phyloP scores from a whole-genome alignment of 2,113 vertebrate genomes.

The Microtus montanus region DNA sequence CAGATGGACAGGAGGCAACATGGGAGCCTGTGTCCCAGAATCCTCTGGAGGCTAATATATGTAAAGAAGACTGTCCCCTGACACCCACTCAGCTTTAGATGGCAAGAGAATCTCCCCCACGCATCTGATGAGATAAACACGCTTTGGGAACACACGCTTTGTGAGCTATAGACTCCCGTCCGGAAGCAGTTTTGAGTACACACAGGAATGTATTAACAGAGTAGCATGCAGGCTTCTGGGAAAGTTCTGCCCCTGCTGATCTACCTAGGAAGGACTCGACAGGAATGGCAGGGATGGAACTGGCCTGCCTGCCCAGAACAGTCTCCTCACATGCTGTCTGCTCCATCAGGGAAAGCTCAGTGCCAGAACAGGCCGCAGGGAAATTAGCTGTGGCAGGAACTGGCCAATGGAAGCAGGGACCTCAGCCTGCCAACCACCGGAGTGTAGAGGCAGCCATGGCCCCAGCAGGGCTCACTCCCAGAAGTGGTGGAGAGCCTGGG shows the following conservation, averaged over 20 bases:
- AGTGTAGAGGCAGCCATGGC: neutral
- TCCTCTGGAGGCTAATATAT: neutral
- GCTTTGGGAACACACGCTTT: too few species aligned
- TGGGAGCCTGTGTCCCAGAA: neutral
- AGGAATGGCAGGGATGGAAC: neutral
- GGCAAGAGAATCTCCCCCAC: neutral
- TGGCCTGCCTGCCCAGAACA: neutral
- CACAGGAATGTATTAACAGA: neutral
- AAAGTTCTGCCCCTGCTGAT: neutral
- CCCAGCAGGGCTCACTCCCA: neutral
- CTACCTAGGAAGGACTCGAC: neutral
- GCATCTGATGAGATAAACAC: neutral
- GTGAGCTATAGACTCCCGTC: neutral
- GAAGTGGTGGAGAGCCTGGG: neutral
- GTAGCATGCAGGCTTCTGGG: neutral
- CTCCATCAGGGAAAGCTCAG: neutral
- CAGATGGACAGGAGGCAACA: neutral
- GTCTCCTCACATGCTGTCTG: neutral
- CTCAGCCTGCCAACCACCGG: neutral
- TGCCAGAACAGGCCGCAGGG: slow-evolving; percentile 42
- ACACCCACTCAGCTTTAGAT: neutral
- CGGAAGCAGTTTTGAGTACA: neutral
- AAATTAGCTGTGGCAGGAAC: slow-evolving; percentile 62
- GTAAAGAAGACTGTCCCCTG: neutral
- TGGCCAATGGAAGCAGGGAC: slow-evolving; percentile 35